These are phyloP conservation scores for Andrena camellia DNA, from an alignment of 2,888 invertebrate species.

Conservation along the genomic window DNA sequence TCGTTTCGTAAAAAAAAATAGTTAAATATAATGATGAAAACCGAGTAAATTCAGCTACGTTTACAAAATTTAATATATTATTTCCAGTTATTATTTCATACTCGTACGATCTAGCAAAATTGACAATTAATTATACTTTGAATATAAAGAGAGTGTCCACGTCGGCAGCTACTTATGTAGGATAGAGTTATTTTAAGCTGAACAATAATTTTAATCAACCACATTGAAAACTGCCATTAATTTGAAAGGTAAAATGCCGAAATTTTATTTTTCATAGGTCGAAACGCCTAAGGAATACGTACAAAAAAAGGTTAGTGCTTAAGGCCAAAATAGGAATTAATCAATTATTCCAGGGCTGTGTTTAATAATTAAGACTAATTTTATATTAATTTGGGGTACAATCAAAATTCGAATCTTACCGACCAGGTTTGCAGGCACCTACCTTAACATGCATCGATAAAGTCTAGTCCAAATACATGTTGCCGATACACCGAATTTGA, in stretches of 20 bases:
- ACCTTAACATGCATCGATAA: neutral
- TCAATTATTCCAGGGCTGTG: conserved; percentile 76
- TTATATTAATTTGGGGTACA: conserved; percentile 32
- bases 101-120: neutral
- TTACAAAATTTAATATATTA: neutral
- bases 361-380: conserved; percentile 53
- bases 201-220: neutral
- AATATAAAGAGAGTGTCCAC: conserved; percentile 13
- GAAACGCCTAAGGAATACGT: neutral
- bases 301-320: neutral
- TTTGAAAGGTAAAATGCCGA: neutral
- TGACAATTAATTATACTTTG: neutral
- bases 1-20: neutral
- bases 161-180: conserved; percentile 34
- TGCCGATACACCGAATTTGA: neutral
- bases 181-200: conserved; percentile 8
- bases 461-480: conserved; percentile 1
- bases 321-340: conserved; percentile 16
- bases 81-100: neutral
- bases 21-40: neutral
- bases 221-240: neutral
- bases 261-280: neutral
- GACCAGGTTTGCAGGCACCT: neutral
- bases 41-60: neutral
- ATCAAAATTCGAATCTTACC: conserved; percentile 55